Percentiles rank a stretch among this genome's conserved stretches.
These are phyloP conservation scores for Lathamus discolor DNA, from an alignment of 2,113 vertebrate species.

Conservation along the genomic window DNA sequence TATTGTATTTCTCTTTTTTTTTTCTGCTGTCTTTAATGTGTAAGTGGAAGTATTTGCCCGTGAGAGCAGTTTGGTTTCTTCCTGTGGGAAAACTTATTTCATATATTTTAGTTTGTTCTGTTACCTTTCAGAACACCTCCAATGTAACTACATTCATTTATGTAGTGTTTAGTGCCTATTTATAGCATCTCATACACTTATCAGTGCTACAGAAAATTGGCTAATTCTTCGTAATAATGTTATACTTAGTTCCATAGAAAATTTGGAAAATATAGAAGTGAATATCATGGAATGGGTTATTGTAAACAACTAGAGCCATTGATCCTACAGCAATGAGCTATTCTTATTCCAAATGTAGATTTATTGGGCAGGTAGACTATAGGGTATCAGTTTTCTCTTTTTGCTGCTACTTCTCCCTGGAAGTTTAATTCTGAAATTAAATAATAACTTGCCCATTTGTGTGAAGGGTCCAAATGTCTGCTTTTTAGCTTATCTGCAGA, in stretches of 20 bases:
- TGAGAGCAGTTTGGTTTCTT: neutral
- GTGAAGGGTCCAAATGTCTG: neutral
- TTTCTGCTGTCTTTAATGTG: accelerated
- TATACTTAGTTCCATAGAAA: neutral
- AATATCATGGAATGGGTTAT: neutral
- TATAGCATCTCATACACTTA: neutral
- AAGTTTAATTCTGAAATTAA: neutral
- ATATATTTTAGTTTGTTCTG: neutral
- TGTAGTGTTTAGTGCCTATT: neutral
- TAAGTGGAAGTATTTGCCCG: neutral
- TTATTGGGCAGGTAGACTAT: neutral
- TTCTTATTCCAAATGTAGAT: neutral
- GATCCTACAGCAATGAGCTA: neutral
- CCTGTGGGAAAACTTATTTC: neutral
- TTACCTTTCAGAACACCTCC: neutral
- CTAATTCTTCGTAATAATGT: neutral
- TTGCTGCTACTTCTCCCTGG: neutral
- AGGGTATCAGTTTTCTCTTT: neutral
- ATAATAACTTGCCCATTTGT: neutral
- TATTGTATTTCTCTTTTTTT: neutral
- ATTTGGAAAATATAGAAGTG: neutral
- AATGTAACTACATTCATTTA: neutral
- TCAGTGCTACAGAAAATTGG: neutral
- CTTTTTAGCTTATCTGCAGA: neutral
- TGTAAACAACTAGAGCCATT: neutral